A percentile compares a stretch with the other conserved stretches of the same genome.
These are phyloP conservation scores for Polyergus mexicanus DNA, from an alignment of 1,140 invertebrate genomes.

Conservation along the genomic window DNA sequence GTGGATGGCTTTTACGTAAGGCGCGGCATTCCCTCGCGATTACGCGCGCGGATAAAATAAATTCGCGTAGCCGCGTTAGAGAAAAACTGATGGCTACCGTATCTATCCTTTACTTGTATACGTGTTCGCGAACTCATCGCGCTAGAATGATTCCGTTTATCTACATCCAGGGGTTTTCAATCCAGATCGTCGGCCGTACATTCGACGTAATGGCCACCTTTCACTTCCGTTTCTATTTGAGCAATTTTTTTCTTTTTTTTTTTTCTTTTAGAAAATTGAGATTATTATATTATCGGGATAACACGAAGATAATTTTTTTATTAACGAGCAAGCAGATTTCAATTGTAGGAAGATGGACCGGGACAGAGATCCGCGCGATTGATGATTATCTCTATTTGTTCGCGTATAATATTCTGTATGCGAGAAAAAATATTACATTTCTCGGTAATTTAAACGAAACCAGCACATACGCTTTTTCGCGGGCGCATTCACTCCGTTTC, in stretches of 20 bases:
- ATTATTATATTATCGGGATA: not conserved
- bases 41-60: conserved; percentile 41
- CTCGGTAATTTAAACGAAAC: not conserved
- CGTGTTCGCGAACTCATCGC: not conserved
- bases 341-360: not conserved
- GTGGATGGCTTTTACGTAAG: conserved; percentile 44
- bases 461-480: conserved; percentile 3
- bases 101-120: not conserved
- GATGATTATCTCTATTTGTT: not conserved
- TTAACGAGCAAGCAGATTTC: not conserved
- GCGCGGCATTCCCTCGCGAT: conserved; percentile 29
- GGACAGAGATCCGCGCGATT: not conserved
- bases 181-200: not conserved
- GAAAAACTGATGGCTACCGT: conserved; percentile 19
- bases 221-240: conserved; percentile 28
- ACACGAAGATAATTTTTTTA: not conserved
- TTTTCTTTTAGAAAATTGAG: not conserved
- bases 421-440: not conserved
- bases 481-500: conserved; percentile 9
- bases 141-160: conserved; percentile 25
- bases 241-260: not conserved
- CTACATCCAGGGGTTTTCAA: not conserved
- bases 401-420: no score
- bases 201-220: not conserved
- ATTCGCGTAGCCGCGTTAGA: conserved; percentile 3